phyloP scores from a whole-genome alignment of 2,888 invertebrate genomes.

The Drosophila heteroneura region DNA sequence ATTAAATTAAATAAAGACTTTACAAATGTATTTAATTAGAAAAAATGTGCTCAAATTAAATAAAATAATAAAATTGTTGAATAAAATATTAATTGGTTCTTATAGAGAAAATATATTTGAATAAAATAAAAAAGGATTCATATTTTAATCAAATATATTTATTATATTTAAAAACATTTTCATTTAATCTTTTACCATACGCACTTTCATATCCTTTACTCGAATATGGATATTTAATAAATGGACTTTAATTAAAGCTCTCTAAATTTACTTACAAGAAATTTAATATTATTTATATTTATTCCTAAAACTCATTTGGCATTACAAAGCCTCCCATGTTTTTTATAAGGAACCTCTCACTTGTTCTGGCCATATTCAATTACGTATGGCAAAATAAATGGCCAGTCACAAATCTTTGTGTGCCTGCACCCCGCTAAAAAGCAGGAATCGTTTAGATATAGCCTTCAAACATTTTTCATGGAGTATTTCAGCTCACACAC shows the following conservation, averaged over 20 bases:
- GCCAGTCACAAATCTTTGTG: slow-evolving; percentile 63
- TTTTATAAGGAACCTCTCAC: background rate
- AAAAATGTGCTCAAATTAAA: background rate
- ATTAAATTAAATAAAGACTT: no score
- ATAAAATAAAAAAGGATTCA: no score
- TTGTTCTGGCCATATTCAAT: slow-evolving; percentile 58
- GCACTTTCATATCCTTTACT: background rate
- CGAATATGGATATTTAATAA: background rate
- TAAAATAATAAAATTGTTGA: background rate
- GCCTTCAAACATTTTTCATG: slow-evolving; percentile 42
- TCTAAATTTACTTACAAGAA: background rate
- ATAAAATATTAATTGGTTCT: background rate
- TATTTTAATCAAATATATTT: no score
- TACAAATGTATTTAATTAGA: background rate
- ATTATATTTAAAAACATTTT: background rate
- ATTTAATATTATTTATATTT: slow-evolving; percentile 4
- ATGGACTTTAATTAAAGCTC: background rate
- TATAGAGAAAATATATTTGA: no score
- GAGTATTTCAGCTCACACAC: slow-evolving; percentile 20
- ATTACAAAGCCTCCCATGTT: background rate
- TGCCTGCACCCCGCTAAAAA: slow-evolving; percentile 6
- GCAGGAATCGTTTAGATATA: background rate
- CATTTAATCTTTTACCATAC: background rate
- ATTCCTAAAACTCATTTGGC: slow-evolving; percentile 16
- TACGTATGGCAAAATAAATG: slow-evolving; percentile 67